A percentile compares a stretch with the other conserved stretches of the same genome.
These are phyloP conservation scores for Distichodus sexfasciatus DNA, from an alignment of 2,797 vertebrate genomes.

Conservation along the genomic window DNA sequence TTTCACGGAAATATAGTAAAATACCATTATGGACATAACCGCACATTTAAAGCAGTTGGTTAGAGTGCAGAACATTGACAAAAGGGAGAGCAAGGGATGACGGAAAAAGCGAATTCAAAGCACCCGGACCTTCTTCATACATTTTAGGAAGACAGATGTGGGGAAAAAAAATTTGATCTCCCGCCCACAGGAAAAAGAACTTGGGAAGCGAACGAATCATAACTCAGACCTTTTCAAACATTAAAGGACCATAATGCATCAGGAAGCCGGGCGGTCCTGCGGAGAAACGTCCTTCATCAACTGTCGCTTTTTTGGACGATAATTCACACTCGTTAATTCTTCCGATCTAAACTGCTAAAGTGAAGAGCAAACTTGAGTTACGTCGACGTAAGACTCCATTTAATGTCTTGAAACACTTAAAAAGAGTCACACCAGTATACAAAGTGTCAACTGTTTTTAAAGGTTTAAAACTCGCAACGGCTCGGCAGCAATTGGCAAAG, in stretches of 20 bases:
- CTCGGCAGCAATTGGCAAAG: slow-evolving; percentile 37
- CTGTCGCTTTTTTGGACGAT: background rate
- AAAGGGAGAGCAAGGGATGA: too few relatives aligned
- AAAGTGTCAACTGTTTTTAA: slow-evolving; percentile 27
- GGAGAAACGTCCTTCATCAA: too few relatives aligned
- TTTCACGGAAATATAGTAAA: too few relatives aligned
- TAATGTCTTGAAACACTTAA: slow-evolving; percentile 2
- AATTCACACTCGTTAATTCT: background rate
- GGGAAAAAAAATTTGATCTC: background rate
- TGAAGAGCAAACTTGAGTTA: slow-evolving; percentile 15
- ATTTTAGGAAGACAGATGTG: too few relatives aligned
- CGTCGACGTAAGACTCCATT: slow-evolving; percentile 5
- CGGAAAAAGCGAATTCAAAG: too few relatives aligned
- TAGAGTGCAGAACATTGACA: too few relatives aligned
- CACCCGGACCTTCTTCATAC: too few relatives aligned
- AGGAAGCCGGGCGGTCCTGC: too few relatives aligned
- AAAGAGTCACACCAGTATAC: slow-evolving; percentile 27
- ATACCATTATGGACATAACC: too few relatives aligned
- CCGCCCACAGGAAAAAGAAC: background rate
- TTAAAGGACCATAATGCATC: background rate
- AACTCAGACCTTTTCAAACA: background rate
- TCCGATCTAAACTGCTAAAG: background rate
- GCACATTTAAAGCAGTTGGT: too few relatives aligned
- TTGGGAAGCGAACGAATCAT: background rate
- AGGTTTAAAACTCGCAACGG: slow-evolving; percentile 22